Percentiles rank a stretch among this genome's conserved stretches.
These are phyloP conservation scores for Pyrgilauda ruficollis DNA, from an alignment of 2,113 vertebrate species.

Conservation along the genomic window DNA sequence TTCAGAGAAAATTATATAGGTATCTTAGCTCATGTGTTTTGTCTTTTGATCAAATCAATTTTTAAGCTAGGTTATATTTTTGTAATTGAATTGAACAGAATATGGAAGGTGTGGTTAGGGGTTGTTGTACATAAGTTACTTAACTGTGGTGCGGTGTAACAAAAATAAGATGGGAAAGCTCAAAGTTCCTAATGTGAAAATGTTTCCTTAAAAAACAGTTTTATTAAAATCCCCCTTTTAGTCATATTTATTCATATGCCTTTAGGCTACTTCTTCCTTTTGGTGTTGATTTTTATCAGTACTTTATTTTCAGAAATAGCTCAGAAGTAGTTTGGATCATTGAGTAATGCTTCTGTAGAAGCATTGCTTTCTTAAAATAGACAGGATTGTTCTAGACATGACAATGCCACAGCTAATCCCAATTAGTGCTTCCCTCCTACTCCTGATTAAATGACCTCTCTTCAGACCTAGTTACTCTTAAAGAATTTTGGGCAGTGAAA, in stretches of 20 bases:
- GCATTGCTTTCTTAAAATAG: background rate
- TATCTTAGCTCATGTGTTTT: background rate
- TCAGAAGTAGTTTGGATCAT: background rate
- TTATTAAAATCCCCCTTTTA: background rate
- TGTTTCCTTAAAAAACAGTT: background rate
- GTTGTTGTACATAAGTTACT: fast-evolving
- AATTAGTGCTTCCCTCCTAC: background rate
- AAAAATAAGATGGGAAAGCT: background rate
- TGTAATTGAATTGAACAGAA: background rate
- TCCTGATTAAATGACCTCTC: background rate
- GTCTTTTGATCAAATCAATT: background rate
- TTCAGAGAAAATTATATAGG: background rate
- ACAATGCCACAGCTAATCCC: background rate
- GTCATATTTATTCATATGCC: background rate
- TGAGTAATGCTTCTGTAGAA: background rate
- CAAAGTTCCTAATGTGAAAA: background rate
- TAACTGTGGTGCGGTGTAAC: background rate
- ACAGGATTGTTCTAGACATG: background rate
- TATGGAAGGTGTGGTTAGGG: background rate
- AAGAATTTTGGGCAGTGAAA: background rate
- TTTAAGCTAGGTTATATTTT: background rate
- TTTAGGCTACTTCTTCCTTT: background rate
- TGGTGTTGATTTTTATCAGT: background rate
- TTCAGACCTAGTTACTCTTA: background rate
- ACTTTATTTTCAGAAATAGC: background rate